phyloP scores from a whole-genome alignment of 2,888 invertebrate genomes.

The Sesia bembeciformis region DNA sequence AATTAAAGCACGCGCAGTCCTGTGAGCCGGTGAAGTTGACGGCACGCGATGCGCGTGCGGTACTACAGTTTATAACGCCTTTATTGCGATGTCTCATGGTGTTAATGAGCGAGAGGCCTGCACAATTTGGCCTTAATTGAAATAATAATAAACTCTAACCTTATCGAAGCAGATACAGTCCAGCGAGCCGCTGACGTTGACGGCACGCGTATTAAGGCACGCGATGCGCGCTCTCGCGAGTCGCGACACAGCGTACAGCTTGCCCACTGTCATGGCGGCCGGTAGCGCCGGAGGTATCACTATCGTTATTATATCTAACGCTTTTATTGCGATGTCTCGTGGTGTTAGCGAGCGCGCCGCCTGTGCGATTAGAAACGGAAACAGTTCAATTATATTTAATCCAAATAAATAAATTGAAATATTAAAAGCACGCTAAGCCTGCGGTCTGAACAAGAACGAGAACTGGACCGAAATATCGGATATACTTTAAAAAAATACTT shows the following conservation, averaged over 20 bases:
- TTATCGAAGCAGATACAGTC: conserved; percentile 95
- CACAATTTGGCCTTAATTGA: not conserved
- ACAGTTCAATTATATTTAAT: too few species aligned
- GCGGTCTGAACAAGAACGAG: too few species aligned
- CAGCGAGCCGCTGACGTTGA: conserved; percentile 93
- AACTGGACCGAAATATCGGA: too few species aligned
- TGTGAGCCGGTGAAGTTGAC: too few species aligned
- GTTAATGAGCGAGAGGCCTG: conserved; percentile 77
- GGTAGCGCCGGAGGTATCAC: conserved; percentile 96
- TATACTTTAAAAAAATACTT: too few species aligned
- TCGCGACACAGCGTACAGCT: conserved; percentile 90
- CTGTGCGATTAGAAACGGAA: conserved; percentile 34
- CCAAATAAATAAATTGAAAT: too few species aligned
- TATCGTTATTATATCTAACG: conserved; percentile 94
- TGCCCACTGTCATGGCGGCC: conserved; percentile 97
- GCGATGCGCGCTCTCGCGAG: conserved; percentile 85
- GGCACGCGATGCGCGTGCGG: conserved; percentile 85
- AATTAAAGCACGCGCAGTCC: too few species aligned
- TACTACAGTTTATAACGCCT: conserved; percentile 93
- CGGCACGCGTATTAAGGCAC: conserved; percentile 94
- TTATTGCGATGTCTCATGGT: conserved; percentile 78
- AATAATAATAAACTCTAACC: conserved; percentile 45
- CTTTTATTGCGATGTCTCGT: conserved; percentile 81
- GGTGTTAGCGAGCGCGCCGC: conserved; percentile 74
- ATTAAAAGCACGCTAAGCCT: too few species aligned